These are phyloP conservation scores for Drosophila azteca DNA, from an alignment of 1,140 invertebrate genomes.

Conservation along the genomic window DNA sequence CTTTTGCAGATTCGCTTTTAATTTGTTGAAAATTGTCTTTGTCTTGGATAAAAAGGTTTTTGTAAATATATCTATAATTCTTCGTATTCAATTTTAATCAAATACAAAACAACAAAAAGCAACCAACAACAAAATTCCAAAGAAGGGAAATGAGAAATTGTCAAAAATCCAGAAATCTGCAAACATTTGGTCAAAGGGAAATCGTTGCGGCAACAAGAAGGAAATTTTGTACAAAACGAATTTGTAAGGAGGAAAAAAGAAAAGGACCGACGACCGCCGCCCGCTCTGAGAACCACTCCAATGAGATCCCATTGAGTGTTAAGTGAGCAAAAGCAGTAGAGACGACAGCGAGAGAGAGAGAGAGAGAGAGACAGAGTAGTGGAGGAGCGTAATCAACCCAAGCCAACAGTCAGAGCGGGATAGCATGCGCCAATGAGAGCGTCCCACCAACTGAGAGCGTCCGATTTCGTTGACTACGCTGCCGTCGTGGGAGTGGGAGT, in stretches of 20 bases:
- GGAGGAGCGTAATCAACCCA: slow-evolving; percentile 25
- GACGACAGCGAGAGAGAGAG: slow-evolving; percentile 7
- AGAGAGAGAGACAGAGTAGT: slow-evolving; percentile 25
- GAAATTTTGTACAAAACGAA: slow-evolving; percentile 62
- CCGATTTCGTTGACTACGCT: slow-evolving; percentile 77
- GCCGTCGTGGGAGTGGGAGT: slow-evolving; percentile 50
- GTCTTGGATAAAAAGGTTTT: slow-evolving; percentile 41
- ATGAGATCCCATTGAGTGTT: slow-evolving; percentile 9
- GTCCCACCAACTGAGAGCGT: slow-evolving; percentile 67
- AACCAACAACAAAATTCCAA: background rate
- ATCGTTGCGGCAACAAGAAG: background rate
- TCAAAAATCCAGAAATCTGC: slow-evolving; percentile 11
- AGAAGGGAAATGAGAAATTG: slow-evolving; percentile 8
- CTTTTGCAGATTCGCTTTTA: slow-evolving; percentile 73
- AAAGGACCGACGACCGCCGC: background rate
- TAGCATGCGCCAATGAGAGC: slow-evolving; percentile 80
- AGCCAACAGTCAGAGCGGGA: slow-evolving; percentile 40
- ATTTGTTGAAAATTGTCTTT: slow-evolving; percentile 62
- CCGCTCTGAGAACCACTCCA: background rate
- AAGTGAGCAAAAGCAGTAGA: background rate
- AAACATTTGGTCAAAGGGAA: background rate
- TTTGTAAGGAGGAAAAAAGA: slow-evolving; percentile 37
- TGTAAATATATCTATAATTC: slow-evolving; percentile 60
- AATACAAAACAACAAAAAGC: slow-evolving; percentile 12
- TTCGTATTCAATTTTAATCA: slow-evolving; percentile 50